A percentile compares a stretch with the other conserved stretches of the same genome.
These are phyloP conservation scores for Noctua pronuba DNA, from an alignment of 2,888 invertebrate genomes.

Conservation along the genomic window DNA sequence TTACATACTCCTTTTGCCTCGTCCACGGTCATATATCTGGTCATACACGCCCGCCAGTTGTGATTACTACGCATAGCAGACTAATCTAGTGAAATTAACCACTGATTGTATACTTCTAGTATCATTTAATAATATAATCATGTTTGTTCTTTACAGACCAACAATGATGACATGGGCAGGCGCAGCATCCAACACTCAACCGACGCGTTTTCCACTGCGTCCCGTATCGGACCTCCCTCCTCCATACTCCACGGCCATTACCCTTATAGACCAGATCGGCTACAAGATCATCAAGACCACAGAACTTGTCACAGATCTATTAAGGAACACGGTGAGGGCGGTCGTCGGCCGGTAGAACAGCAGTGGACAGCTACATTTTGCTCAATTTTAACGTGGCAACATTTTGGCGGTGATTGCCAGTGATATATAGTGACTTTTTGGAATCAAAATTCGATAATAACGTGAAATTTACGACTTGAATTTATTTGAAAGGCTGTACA, in stretches of 20 bases:
- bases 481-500: constrained; percentile 32
- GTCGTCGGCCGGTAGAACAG: constrained; percentile 80
- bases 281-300: constrained; percentile 88
- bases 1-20: no score
- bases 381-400: not conserved
- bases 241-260: constrained; percentile 84
- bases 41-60: no score
- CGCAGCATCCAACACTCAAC: constrained; percentile 75
- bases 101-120: no score
- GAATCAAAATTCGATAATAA: constrained; percentile 30
- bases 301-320: constrained; percentile 85
- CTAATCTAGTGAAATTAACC: no score
- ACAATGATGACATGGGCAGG: constrained; percentile 77
- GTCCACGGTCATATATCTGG: no score
- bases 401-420: constrained; percentile 10
- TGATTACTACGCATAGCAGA: no score
- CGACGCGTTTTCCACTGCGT: constrained; percentile 81
- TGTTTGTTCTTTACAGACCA: constrained; percentile 70
- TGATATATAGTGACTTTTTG: constrained; percentile 21
- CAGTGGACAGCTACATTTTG: constrained; percentile 7
- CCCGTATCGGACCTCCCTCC: constrained; percentile 75
- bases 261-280: constrained; percentile 87
- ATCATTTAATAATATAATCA: not conserved
- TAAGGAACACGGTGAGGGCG: constrained; percentile 86
- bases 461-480: constrained; percentile 20